Evolutionary conservation across 53 echinoderm and acorn worm genomes (phyloP), one percentile per base, ranked within the genome.

Genomic region (Crossaster papposus): DNA sequence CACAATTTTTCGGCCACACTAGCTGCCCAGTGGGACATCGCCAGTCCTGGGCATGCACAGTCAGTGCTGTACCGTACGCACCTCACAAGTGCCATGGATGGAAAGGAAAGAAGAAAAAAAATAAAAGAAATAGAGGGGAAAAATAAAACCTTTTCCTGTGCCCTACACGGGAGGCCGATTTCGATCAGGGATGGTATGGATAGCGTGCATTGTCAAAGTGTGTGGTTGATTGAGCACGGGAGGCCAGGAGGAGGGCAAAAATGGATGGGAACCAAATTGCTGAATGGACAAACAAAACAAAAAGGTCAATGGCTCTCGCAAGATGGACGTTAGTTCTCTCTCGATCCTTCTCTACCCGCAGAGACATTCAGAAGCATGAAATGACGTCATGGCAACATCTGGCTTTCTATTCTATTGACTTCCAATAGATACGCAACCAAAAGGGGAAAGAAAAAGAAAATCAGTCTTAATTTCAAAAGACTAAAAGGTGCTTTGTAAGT

Each of bases 1-100:
- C 87, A 87, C 87, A 87, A 87, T 76, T 87, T 87, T 87, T 87
- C 77, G 87, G 87, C 87, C 87, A 87, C 87, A 87, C 87, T 77
- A 63, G 74, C 29, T 87, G 87, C 87, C 87, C 87, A 76, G 87
- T 87, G 77, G 87, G 87, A 87, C 24, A 62, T n/a, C n/a, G n/a
- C 64, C 87, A 77, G 62, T 76, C 7, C 77, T 54, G 6, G 18
- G 14, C 87, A 29, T 23, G 77, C 73, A 87, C 64, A 37, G 87
- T 62, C 53, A 32, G 68, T 65, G 82, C 22, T 65, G 68, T 35
- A 14, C 53, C 10, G 30, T 31, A 37, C 64, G 58, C 23, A 37
- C 53, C 54, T 72, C 38, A 26, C 23, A 20, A 36, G 77, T 54
- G 26, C 54, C 13, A 34, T 18, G 37, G 24, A 32, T 23, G 10